phyloP scores from a whole-genome alignment of 2,888 invertebrate genomes.

The Dromius quadrimaculatus region DNA sequence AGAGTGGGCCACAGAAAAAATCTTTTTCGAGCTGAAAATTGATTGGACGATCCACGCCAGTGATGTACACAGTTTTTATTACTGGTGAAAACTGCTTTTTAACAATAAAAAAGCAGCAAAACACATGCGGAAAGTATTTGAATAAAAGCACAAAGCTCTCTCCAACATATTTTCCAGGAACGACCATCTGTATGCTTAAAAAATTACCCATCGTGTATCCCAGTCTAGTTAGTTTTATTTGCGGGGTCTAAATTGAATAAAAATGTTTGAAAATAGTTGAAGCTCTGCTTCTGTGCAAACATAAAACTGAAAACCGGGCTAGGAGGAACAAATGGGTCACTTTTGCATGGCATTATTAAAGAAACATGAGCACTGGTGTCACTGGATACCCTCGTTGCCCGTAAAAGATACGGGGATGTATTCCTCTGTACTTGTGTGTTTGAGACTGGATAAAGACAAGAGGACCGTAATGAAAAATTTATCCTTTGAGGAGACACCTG shows the following conservation, averaged over 20 bases:
- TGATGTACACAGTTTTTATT: too few species aligned
- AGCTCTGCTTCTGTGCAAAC: slow-evolving; percentile 20
- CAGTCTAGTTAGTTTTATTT: slow-evolving; percentile 17
- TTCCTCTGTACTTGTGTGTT: slow-evolving; percentile 3
- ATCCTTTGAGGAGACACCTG: neutral
- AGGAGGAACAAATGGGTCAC: slow-evolving; percentile 45
- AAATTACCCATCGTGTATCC: neutral
- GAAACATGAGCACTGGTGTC: slow-evolving; percentile 45
- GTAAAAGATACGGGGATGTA: slow-evolving; percentile 51
- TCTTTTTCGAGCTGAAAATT: too few species aligned
- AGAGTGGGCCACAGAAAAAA: too few species aligned
- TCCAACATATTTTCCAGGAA: neutral
- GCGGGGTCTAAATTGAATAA: slow-evolving; percentile 22
- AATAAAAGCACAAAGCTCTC: too few species aligned
- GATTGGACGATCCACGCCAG: too few species aligned
- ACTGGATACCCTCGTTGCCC: slow-evolving; percentile 36
- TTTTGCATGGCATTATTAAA: slow-evolving; percentile 47
- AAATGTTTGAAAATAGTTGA: slow-evolving; percentile 27
- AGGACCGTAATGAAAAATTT: slow-evolving; percentile 5
- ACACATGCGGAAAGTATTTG: too few species aligned
- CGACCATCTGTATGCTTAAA: slow-evolving; percentile 7
- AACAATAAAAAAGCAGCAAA: too few species aligned
- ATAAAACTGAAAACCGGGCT: slow-evolving; percentile 37
- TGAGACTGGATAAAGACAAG: slow-evolving; percentile 10
- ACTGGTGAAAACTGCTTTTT: too few species aligned